phyloP scores from a whole-genome alignment of 1,140 invertebrate genomes.

The Hormaphis cornu region DNA sequence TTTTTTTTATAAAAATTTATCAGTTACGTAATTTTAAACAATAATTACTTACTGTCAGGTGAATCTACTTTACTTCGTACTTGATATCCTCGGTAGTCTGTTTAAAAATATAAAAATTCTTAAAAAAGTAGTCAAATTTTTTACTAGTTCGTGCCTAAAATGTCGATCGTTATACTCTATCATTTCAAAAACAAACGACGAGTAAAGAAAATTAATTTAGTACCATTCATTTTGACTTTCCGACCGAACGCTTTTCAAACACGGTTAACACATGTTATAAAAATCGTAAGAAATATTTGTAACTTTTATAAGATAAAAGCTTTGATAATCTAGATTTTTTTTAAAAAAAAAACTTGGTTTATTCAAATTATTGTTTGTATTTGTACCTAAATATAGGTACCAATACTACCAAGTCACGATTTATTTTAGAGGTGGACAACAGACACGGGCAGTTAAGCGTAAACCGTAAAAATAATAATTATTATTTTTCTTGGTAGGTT shows the following conservation, averaged over 20 bases:
- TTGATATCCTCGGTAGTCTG: slow-evolving; percentile 16
- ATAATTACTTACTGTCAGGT: neutral
- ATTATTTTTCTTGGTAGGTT: too few relatives aligned
- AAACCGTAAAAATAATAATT: too few relatives aligned
- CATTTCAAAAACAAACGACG: neutral
- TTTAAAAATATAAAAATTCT: neutral
- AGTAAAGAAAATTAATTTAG: neutral
- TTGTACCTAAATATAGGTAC: too few relatives aligned
- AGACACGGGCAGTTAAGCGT: too few relatives aligned
- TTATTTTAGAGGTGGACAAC: too few relatives aligned
- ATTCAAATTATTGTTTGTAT: too few relatives aligned
- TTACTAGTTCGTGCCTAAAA: neutral
- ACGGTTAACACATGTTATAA: too few relatives aligned
- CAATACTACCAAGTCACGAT: too few relatives aligned
- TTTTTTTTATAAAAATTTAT: neutral
- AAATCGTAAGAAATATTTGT: too few relatives aligned
- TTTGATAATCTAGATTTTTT: too few relatives aligned
- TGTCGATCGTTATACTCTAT: neutral
- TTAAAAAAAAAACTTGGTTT: too few relatives aligned
- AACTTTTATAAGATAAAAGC: too few relatives aligned
- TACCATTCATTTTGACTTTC: neutral
- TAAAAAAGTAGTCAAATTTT: neutral
- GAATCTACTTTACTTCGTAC: neutral
- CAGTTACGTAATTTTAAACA: neutral
- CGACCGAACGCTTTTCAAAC: neutral